Conservation (phyloP, 2,888 invertebrate genomes). For the Auanema freiburgensis region DNA sequence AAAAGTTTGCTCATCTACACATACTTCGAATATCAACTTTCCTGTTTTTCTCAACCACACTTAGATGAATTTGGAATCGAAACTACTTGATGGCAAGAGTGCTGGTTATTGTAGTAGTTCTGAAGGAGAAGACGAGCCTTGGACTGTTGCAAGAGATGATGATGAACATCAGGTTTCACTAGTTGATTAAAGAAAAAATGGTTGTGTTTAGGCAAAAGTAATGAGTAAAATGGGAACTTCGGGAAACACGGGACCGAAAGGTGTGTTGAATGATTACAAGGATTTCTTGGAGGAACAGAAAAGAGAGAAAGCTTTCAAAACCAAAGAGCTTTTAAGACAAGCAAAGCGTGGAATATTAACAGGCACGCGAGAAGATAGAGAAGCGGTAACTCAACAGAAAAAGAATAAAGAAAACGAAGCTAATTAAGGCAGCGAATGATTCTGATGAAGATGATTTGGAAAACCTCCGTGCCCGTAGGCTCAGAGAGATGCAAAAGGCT, state of each 20-base stretch:
- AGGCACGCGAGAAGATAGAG: constrained; percentile 35
- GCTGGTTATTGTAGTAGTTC: constrained; percentile 62
- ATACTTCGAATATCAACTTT: background rate
- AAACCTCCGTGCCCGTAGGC: constrained; percentile 38
- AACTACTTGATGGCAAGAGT: constrained; percentile 54
- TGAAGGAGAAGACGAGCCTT: constrained; percentile 55
- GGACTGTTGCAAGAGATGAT: constrained; percentile 41
- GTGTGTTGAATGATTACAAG: constrained; percentile 41
- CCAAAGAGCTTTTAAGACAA: constrained; percentile 24
- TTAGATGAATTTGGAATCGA: constrained; percentile 47
- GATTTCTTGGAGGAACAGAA: constrained; percentile 31
- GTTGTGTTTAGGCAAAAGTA: constrained; percentile 29
- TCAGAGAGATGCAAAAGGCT: constrained; percentile 45
- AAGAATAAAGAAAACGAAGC: background rate
- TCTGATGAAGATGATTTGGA: constrained; percentile 46
- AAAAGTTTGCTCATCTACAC: constrained; percentile 1
- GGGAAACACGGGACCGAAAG: constrained; percentile 46
- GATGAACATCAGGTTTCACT: constrained; percentile 34
- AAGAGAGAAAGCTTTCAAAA: constrained; percentile 22
- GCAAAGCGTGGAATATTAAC: constrained; percentile 40
- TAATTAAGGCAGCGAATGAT: constrained; percentile 18
- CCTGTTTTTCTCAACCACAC: background rate
- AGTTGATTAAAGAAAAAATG: background rate
- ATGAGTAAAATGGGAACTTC: constrained; percentile 31
- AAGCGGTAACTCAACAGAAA: constrained; percentile 14